Evolutionary conservation across 1,140 invertebrate species (phyloP), one percentile per base, ranked within the genome.

Genomic region (Pteromalus puparum): DNA sequence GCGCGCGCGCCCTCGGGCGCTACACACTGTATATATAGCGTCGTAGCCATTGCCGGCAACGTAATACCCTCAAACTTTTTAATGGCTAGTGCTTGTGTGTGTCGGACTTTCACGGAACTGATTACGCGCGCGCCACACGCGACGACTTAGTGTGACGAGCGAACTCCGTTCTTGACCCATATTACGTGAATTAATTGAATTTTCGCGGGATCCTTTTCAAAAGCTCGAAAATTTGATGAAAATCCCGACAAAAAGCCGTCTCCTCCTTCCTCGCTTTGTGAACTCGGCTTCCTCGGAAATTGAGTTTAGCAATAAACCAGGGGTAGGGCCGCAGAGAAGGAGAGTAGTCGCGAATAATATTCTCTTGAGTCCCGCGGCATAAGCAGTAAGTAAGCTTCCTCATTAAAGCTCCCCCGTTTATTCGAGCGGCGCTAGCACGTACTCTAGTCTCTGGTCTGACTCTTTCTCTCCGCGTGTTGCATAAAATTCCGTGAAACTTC

Each of bases 401-500:
- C 65, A 78, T 83, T 83, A 83, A 72, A 83, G 65, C 34, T 30
- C 61, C 38, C 38, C n/a, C 10, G 70, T 48, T 75, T 53, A 76
- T 82, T 75, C 73, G 34, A 34, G 26, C 28, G 30, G 10, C 21
- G 24, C 53, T 7, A 61, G 53, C 21, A n/a, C 53, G 53, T 61
- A 61, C 18, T 61, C 53, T 18, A 21, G 21, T n/a, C 38, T 28
- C 15, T 34, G 30, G n/a, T 34, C 68, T 42, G 34, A 24, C 42
- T 81, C 65, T 81, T 34, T 81, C 13, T 72, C 46, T 70, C 42
- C 30, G 28, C 15, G 21, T 34, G 26, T 65, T 42, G 75, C 75
- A 78, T 53, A 73, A 78, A 78, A 78, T 83, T 72, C 73, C 21
- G 46, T 46, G 28, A 83, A 83, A 79, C 82, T 80, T 84, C 83